These are phyloP conservation scores for Chiridota heheva DNA, from an alignment of 35 echinoderm and acorn worm species.

Conservation along the genomic window DNA sequence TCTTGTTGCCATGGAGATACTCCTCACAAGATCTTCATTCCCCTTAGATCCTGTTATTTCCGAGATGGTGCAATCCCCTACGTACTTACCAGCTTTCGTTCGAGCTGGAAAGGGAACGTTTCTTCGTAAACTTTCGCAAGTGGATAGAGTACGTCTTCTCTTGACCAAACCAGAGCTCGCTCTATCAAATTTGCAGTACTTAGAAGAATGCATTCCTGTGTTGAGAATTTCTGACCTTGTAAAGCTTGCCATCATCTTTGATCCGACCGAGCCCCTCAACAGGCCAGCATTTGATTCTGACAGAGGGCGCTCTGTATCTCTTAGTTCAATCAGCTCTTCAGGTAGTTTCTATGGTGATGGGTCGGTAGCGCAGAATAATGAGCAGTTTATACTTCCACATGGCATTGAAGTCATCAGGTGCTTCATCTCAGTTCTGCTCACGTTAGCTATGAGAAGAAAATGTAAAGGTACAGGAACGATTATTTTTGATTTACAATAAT, in stretches of 20 bases:
- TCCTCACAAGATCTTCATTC: neutral
- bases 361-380: neutral
- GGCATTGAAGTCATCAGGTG: no score
- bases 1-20: constrained; percentile 24
- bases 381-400: no score
- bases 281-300: constrained; percentile 40
- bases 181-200: constrained; percentile 50
- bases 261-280: constrained; percentile 76
- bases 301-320: constrained; percentile 11
- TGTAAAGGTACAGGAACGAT: no score
- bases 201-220: constrained; percentile 28
- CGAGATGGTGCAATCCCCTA: constrained; percentile 16
- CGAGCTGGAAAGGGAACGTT: constrained; percentile 12
- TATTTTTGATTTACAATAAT: no score
- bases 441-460: no score
- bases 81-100: constrained; percentile 12
- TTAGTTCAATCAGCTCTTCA: constrained; percentile 5
- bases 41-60: neutral
- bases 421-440: no score
- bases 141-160: neutral
- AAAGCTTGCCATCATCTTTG: constrained; percentile 68
- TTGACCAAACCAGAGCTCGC: constrained; percentile 51
- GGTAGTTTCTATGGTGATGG: constrained; percentile 10
- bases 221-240: constrained; percentile 49
- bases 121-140: constrained; percentile 1